Evolutionary conservation across 2,113 vertebrate genomes (phyloP), one percentile per base, ranked within the genome.

Genomic region (Cheirogaleus medius): DNA sequence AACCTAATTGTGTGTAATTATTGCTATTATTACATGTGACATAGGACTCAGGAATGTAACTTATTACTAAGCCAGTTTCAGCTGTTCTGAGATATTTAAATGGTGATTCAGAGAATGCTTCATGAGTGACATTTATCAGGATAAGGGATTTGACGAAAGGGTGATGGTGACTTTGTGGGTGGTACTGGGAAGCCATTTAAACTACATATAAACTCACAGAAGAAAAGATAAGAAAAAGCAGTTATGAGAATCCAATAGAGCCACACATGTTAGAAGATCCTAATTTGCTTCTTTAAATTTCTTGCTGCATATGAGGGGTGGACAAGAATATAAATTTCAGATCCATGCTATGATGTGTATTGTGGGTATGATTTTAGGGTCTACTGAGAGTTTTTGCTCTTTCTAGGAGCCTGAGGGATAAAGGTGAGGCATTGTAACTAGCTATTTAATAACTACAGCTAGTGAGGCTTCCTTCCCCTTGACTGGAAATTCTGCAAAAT

Each of bases 11-110:
- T 23, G 66, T 21, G 12, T 42, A 63, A 84, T 80, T 78, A 90
- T 34, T 60, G 80, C n/a, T 95, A 81, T 94, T 81, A 96, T 78
- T 77, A 34, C 8, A 4, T 52, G 87, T 82, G 66, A 92, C 60
- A 49, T 3, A 63, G 32, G 63, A 90, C 39, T 87, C 32, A 17
- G 47, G 29, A 78, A 85, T 60, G 7, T 66, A 76, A 58, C 13
- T 82, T 71, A 32, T 39, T 96, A 71, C 39, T 71, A 49, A 91
- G 27, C 77, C 68, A 63, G 32, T 80, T 85, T 47, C 63, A 66
- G n/a, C 44, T 87, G 27, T 66, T 68, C 86, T 88, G 71, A 64
- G 37, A 6, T 56, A 42, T 44, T 87, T 74, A 54, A 76, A 81
- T 39, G 23, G 5, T 93, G 56, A 20, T 88, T 76, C 60, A 66